Evolutionary conservation across 2,113 vertebrate species (phyloP).

Genomic region (Casuarius casuarius): DNA sequence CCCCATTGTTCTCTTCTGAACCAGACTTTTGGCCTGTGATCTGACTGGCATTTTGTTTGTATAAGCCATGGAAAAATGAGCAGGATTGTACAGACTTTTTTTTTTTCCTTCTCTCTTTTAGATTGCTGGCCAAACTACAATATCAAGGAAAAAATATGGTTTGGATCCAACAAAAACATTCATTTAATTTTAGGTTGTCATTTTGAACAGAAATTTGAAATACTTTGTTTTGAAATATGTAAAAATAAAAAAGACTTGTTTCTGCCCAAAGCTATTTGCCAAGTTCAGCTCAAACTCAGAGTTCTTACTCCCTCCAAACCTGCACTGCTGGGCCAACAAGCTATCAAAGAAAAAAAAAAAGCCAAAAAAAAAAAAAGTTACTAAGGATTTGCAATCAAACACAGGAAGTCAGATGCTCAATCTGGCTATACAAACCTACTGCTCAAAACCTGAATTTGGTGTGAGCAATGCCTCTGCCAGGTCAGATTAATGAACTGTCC

Average conservation of each 20-base stretch:
- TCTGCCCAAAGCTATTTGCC: background rate
- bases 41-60: background rate
- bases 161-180: conserved; percentile 34
- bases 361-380: background rate
- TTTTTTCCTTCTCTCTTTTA: background rate
- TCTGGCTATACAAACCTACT: background rate
- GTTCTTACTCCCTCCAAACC: background rate
- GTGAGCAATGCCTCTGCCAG: background rate
- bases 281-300: background rate
- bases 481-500: background rate
- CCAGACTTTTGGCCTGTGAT: background rate
- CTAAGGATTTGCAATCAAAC: background rate
- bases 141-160: background rate
- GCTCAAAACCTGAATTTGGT: background rate
- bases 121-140: background rate
- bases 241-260: background rate
- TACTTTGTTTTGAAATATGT: background rate
- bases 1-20: background rate
- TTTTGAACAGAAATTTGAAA: background rate
- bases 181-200: background rate
- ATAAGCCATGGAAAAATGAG: background rate
- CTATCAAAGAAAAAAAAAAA: background rate
- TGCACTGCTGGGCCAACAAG: background rate
- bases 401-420: background rate
- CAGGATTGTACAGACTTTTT: background rate